phyloP scores from a whole-genome alignment of 2,113 vertebrate genomes.

The Aspiorhynchus laticeps region DNA sequence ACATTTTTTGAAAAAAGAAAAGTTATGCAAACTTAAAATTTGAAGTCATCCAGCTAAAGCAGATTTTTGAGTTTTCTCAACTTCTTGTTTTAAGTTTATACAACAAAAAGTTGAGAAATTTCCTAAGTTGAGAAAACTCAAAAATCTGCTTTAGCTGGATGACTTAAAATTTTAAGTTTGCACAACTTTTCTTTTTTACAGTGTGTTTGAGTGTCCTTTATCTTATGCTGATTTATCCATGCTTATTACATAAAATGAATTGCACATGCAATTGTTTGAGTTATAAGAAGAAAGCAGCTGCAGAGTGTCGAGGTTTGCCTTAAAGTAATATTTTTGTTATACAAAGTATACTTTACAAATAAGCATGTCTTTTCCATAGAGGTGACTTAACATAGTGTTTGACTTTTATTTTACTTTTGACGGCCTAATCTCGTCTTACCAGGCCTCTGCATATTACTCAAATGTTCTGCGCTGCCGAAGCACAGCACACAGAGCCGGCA shows the following conservation, averaged over 20 bases:
- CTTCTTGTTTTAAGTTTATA: too few species aligned
- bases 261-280: background rate
- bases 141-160: too few species aligned
- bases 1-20: too few species aligned
- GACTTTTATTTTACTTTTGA: slow-evolving; percentile 45
- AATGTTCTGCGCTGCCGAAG: slow-evolving; percentile 65
- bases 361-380: slow-evolving; percentile 11
- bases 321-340: background rate
- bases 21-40: too few species aligned
- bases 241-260: background rate
- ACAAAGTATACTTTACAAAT: background rate
- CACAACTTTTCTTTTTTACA: too few species aligned
- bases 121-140: too few species aligned
- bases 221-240: background rate
- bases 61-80: too few species aligned
- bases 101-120: too few species aligned
- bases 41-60: too few species aligned
- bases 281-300: background rate
- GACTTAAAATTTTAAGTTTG: too few species aligned
- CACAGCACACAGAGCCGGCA: slow-evolving; percentile 57
- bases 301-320: background rate
- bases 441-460: slow-evolving; percentile 60
- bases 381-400: slow-evolving; percentile 47
- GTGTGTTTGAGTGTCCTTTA: background rate
- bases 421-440: slow-evolving; percentile 60